A percentile compares a stretch with the other conserved stretches of the same genome.
These are phyloP conservation scores for Cassiopea xamachana DNA, from an alignment of 30 jellyfish, hydroid and myxozoan genomes.

Conservation along the genomic window DNA sequence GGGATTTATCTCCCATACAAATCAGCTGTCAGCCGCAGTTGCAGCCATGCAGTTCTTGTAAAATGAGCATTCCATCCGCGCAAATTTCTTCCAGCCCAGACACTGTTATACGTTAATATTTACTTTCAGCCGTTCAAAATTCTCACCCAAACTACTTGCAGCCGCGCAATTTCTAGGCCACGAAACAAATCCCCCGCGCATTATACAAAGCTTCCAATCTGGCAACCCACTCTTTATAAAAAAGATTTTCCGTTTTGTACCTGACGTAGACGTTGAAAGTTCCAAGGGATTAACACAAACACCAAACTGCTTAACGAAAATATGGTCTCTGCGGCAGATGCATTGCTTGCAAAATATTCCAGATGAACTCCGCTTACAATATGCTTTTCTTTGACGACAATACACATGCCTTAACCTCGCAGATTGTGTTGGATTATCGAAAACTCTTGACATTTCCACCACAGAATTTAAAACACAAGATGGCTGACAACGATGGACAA, in stretches of 20 bases:
- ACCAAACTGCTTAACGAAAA: neutral
- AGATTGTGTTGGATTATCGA: neutral
- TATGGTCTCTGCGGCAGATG: neutral
- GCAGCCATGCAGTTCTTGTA: too few species aligned
- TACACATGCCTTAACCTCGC: neutral
- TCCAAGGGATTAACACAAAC: neutral
- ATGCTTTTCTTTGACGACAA: neutral
- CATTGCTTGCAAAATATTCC: neutral
- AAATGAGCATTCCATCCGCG: too few species aligned
- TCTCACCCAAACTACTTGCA: too few species aligned
- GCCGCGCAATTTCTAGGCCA: too few species aligned
- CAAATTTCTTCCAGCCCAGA: too few species aligned
- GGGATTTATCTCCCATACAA: too few species aligned
- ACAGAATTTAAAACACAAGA: neutral
- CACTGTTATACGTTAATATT: too few species aligned
- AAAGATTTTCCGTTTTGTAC: neutral
- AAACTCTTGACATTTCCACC: neutral
- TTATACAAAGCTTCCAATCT: neutral
- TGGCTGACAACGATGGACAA: too few species aligned
- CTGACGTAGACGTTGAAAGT: neutral
- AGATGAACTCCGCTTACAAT: neutral
- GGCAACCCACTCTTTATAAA: neutral
- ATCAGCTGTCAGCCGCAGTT: too few species aligned
- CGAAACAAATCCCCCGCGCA: too few species aligned
- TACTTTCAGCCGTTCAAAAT: too few species aligned